Percentiles rank a stretch among this genome's conserved stretches.
phyloP scores from a whole-genome alignment of 2,888 invertebrate genomes.

The Nymphalis urticae region DNA sequence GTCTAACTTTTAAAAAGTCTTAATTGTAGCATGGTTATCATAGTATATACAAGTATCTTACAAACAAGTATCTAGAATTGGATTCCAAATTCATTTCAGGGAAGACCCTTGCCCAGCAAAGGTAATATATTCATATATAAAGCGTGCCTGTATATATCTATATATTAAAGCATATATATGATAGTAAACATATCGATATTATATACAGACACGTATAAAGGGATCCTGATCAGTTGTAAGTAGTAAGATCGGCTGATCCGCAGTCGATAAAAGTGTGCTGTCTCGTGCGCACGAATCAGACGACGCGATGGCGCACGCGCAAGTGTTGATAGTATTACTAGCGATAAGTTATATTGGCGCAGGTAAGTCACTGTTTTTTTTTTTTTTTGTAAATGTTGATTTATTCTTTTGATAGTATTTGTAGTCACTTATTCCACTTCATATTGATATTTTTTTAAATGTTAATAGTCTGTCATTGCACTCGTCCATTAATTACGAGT shows the following conservation, averaged over 20 bases:
- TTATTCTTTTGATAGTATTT: background rate
- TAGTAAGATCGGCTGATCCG: conserved; percentile 24
- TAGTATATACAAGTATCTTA: too few species aligned
- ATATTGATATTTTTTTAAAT: too few species aligned
- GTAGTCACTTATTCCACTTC: too few species aligned
- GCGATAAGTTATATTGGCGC: conserved; percentile 31
- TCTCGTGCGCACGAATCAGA: conserved; percentile 43
- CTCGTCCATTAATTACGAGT: too few species aligned
- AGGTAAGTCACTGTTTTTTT: conserved; percentile 36
- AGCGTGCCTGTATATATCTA: background rate
- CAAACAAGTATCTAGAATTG: too few species aligned
- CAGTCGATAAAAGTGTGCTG: conserved; percentile 53
- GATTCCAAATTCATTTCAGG: too few species aligned
- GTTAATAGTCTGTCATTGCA: too few species aligned
- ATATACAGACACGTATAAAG: background rate
- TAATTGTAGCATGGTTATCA: too few species aligned
- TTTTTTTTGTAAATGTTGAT: conserved; percentile 4
- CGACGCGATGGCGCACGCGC: conserved; percentile 32
- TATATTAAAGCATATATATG: background rate
- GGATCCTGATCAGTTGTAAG: background rate
- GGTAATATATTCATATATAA: too few species aligned
- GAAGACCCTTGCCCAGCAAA: too few species aligned
- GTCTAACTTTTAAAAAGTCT: too few species aligned
- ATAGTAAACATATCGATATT: background rate
- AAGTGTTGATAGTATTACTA: conserved; percentile 30